Evolutionary conservation across 2,113 vertebrate species (phyloP), one percentile per base, ranked within the genome.

Genomic region (Charina bottae): DNA sequence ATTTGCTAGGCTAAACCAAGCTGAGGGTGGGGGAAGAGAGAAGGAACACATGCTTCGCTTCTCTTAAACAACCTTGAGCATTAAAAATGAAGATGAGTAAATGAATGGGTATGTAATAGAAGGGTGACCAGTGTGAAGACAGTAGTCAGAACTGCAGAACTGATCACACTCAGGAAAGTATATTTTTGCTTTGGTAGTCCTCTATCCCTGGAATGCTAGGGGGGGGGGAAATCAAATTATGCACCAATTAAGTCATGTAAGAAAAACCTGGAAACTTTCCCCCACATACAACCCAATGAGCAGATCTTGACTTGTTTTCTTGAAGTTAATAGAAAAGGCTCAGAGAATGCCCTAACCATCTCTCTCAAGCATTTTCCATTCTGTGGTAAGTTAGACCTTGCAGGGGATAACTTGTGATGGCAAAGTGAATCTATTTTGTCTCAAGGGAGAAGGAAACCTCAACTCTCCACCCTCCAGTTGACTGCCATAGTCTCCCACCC

Each of bases 1-100:
- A 97, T 97, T 96, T 95, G 89, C 55, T 95, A 95, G 94, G 92
- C 93, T 89, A 94, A 49, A 88, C 91, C 54, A 95, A 95, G 60
- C 72, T 42, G 72, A 8, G 72, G 37, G 7, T 94, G 96, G 23
- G 26, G 28, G 92, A 83, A 92, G 85, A 94, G 93, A 95, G 89
- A 83, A 85, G n/a, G 68, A 91, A 90, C 93, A 96, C 92, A 95
- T 94, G 94, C 93, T 92, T 94, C 90, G 15, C 7, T 24, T 92
- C 93, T 93, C 96, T 95, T 96, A 46, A 0, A 94, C 96, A 95
- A 95, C 96, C 97, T 97, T 96, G 96, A 96, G 96, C 92, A 96
- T 91, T 95, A 97, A 96, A 96, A 97, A 97, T n/a, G 95, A 96
- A 93, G 94, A 95, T 97, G 97, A 97, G 95, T 23, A 0, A 93